phyloP scores from a whole-genome alignment of 37 sponge, comb jelly and placozoan genomes.

The Spongilla lacustris region DNA sequence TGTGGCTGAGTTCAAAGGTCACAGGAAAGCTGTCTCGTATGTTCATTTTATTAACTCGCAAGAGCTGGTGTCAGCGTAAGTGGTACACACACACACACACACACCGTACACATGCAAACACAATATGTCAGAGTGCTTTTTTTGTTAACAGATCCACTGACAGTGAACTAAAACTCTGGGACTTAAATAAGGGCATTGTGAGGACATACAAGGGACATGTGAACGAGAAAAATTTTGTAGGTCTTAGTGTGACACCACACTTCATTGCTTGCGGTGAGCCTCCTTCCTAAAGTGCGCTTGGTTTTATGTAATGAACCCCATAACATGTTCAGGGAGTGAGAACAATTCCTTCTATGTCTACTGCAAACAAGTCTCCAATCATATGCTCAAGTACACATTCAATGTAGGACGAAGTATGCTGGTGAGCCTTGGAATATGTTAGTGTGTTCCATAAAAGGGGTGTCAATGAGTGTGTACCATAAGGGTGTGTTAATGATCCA shows the following conservation, averaged over 20 bases:
- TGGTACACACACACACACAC: neutral
- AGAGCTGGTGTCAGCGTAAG: conserved; percentile 87
- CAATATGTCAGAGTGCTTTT: neutral
- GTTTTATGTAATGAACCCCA: neutral
- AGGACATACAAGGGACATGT: conserved; percentile 76
- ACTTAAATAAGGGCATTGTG: conserved; percentile 6
- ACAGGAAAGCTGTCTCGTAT: conserved; percentile 89
- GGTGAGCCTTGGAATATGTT: conserved; percentile 41
- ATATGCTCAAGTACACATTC: conserved; percentile 65
- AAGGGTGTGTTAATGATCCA: too few relatives aligned
- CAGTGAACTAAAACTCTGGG: conserved; percentile 88
- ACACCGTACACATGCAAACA: neutral
- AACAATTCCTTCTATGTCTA: conserved; percentile 81
- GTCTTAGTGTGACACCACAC: conserved; percentile 62
- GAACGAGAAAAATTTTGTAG: conserved; percentile 96
- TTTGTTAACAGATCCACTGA: conserved; percentile 72
- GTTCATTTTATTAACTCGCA: conserved; percentile 53
- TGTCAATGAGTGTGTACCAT: too few relatives aligned
- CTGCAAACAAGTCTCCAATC: conserved; percentile 69
- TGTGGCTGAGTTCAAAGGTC: conserved; percentile 64
- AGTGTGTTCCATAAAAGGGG: too few relatives aligned
- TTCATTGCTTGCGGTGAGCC: conserved; percentile 86
- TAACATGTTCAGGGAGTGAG: conserved; percentile 68
- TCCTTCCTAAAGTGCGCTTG: neutral
- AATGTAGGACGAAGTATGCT: conserved; percentile 43